Percentiles rank a stretch among this genome's conserved stretches.
These are phyloP conservation scores for Eira barbara DNA, from an alignment of 2,113 vertebrate species.

Conservation along the genomic window DNA sequence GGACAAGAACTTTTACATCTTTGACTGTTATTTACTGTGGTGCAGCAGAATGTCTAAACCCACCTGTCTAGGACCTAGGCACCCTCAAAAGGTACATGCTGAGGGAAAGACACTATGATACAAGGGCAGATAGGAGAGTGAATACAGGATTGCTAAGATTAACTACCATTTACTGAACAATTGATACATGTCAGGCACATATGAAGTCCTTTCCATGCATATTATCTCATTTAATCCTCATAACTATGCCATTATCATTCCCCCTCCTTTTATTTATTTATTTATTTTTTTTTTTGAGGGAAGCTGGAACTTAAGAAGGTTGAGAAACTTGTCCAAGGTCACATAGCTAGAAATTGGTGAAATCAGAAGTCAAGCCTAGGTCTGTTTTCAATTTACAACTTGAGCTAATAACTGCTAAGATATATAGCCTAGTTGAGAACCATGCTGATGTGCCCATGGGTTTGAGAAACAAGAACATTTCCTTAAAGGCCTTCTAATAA, in stretches of 20 bases:
- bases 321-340: background rate
- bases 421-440: background rate
- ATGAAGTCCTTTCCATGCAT: background rate
- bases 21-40: background rate
- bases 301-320: background rate
- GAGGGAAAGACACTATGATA: constrained; percentile 8
- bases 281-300: background rate
- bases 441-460: background rate
- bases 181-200: background rate
- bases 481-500: background rate
- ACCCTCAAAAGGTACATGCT: background rate
- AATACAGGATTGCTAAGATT: constrained; percentile 22
- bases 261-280: background rate
- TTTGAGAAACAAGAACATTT: constrained; percentile 34
- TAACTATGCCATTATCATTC: background rate
- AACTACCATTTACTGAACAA: constrained; percentile 21
- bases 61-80: background rate
- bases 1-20: background rate
- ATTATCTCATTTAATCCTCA: background rate
- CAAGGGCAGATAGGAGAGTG: background rate
- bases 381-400: constrained; percentile 23
- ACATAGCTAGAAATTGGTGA: background rate
- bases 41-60: background rate
- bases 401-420: background rate
- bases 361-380: background rate